phyloP scores from a whole-genome alignment of 2,797 vertebrate species.

The Galagoides demidoff region DNA sequence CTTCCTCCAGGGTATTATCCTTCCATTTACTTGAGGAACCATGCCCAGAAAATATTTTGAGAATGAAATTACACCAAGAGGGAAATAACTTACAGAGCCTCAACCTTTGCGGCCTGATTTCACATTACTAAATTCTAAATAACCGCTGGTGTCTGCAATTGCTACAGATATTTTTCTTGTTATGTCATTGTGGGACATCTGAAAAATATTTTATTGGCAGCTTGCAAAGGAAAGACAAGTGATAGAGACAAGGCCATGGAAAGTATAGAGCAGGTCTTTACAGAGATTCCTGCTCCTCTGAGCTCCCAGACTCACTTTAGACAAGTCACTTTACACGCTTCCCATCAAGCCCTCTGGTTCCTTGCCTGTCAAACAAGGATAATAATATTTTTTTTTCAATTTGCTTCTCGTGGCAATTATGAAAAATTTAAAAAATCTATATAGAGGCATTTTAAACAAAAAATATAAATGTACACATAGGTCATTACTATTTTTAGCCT shows the following conservation, averaged over 20 bases:
- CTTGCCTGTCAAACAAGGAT: not conserved
- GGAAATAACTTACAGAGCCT: slow-evolving; percentile 67
- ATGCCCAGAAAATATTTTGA: slow-evolving; percentile 74
- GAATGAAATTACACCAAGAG: slow-evolving; percentile 73
- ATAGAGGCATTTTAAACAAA: not conserved
- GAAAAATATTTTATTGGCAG: slow-evolving; percentile 31
- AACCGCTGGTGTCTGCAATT: slow-evolving; percentile 48
- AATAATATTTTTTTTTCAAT: slow-evolving; percentile 37
- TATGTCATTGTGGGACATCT: slow-evolving; percentile 19
- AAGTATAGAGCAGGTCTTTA: not conserved
- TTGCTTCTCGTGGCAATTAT: not conserved
- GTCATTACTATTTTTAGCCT: not conserved
- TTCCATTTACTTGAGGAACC: slow-evolving; percentile 61
- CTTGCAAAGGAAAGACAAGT: slow-evolving; percentile 6
- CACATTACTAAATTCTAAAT: slow-evolving; percentile 66
- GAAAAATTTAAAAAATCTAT: not conserved
- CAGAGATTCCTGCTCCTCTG: not conserved
- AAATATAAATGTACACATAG: not conserved
- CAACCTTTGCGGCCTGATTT: slow-evolving; percentile 63
- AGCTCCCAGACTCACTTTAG: not conserved
- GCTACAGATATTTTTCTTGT: slow-evolving; percentile 62
- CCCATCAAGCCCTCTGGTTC: not conserved
- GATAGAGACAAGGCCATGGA: not conserved
- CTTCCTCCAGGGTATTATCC: slow-evolving; percentile 65
- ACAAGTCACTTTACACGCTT: not conserved